Evolutionary conservation across 2,888 invertebrate genomes (phyloP), one percentile per base, ranked within the genome.

Genomic region (Nephrotoma guestfalica): DNA sequence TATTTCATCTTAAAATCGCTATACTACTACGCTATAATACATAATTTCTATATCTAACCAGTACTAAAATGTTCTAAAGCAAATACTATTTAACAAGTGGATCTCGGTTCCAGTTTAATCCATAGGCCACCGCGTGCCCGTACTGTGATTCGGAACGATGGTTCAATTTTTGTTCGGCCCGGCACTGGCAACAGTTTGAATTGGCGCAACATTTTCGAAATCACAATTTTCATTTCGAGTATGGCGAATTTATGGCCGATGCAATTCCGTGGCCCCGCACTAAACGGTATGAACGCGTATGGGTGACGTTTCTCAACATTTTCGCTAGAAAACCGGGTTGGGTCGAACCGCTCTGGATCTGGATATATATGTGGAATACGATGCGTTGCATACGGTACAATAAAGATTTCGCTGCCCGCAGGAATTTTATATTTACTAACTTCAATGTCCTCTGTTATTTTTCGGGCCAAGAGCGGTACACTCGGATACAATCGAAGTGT

Each of bases 211-310:
- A 94, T 88, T 15, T 92, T 90, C 15, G 93, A 93, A 41, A 94
- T 90, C 41, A 94, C 90, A 0, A 93, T 93, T 90, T 94, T 94
- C 89, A 94, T 93, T 90, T 94, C 94, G 88, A 94, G 89, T 87
- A 93, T 91, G 2, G 94, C 93, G 88, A 93, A 94, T 87, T 93
- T 93, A 89, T 93, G 91, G 87, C 94, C 94, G 91, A 91, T 91
- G 87, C 91, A 92, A 87, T 94, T 94, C 86, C 94, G 92, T 0
- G 93, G 93, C 0, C 94, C 94, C 0, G 93, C 92, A 88, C 94
- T 94, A 88, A 94, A 94, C 0, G 94, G 94, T 71, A 94, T 89
- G 87, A 92, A 94, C 0, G 93, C 93, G 88, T 93, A 94, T 0
- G 93, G 93, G 90, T 94, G 93, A 51, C 93, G 90, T 87, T 92